These are phyloP conservation scores for Cephus nigrinus DNA, from an alignment of 2,888 invertebrate species.

Conservation along the genomic window DNA sequence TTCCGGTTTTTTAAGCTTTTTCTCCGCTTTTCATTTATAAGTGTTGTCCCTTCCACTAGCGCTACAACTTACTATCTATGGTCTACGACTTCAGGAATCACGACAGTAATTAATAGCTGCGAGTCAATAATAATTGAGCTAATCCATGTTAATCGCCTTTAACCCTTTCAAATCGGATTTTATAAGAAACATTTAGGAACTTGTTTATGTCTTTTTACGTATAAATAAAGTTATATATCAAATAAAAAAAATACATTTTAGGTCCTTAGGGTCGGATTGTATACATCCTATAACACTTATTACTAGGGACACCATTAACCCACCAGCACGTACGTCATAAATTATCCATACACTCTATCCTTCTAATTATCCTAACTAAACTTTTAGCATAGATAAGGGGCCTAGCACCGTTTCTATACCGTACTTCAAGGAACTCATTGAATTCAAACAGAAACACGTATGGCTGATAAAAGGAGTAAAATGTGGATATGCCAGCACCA, in stretches of 20 bases:
- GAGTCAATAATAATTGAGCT: neutral
- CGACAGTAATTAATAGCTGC: neutral
- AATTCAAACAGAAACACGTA: neutral
- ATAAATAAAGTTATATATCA: too few species aligned
- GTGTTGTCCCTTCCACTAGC: neutral
- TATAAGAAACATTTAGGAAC: too few species aligned
- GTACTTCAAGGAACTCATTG: neutral
- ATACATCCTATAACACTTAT: too few species aligned
- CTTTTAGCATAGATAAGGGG: neutral
- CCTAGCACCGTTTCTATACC: neutral
- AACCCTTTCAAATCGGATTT: too few species aligned
- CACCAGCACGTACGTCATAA: neutral
- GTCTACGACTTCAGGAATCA: neutral
- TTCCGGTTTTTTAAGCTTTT: neutral
- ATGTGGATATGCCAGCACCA: neutral
- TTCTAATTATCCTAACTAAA: neutral
- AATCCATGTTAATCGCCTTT: neutral
- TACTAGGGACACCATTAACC: too few species aligned
- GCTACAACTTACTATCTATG: neutral
- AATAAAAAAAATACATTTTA: too few species aligned
- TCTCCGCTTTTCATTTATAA: neutral
- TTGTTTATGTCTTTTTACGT: too few species aligned
- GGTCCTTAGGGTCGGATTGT: too few species aligned
- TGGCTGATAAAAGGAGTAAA: neutral
- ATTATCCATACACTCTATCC: neutral